Evolutionary conservation across 2,797 vertebrate genomes (phyloP), one percentile per base, ranked within the genome.

Genomic region (Lepus townsendii): DNA sequence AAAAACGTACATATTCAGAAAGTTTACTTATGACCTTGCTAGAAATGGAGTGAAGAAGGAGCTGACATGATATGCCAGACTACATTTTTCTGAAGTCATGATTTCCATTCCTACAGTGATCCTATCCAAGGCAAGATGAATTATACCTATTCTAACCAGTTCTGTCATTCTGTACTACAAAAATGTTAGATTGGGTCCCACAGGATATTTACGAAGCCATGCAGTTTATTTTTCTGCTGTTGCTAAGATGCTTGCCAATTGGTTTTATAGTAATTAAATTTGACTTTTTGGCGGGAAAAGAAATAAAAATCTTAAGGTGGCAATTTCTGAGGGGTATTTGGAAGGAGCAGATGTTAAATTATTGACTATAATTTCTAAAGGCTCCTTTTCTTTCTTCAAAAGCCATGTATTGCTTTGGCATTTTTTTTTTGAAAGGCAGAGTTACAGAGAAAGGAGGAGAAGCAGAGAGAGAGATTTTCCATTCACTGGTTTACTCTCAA

Each of bases 211-310:
- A 76, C 12, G 57, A 69, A 94, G 27, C 14, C 52, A 32, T 16
- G 13, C 16, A 30, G 8, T 6, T 77, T 76, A 82, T 87, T 90
- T 76, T 87, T 84, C 38, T 78, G 62, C 62, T 93, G 24, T 86
- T 92, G 54, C 32, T 8, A 38, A 95, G 38, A 2, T 47, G 10
- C 73, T 86, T 92, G 54, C 66, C 73, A 93, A 7, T n/a, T 85
- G 42, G 86, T 63, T 96, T 85, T 88, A 22, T 79, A 87, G 79
- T 76, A 16, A 93, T 91, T 91, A 93, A 72, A 88, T 96, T 91
- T 75, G 93, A 66, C 27, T 90, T 35, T 66, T 57, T 94, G 69
- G 57, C 80, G 30, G 85, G 68, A 95, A 68, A 16, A 83, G 35
- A 84, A 71, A 69, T 69, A 65, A 50, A 91, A 82, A 8, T 85